phyloP scores from a whole-genome alignment of 2,797 vertebrate genomes.

The Carcharodon carcharias region DNA sequence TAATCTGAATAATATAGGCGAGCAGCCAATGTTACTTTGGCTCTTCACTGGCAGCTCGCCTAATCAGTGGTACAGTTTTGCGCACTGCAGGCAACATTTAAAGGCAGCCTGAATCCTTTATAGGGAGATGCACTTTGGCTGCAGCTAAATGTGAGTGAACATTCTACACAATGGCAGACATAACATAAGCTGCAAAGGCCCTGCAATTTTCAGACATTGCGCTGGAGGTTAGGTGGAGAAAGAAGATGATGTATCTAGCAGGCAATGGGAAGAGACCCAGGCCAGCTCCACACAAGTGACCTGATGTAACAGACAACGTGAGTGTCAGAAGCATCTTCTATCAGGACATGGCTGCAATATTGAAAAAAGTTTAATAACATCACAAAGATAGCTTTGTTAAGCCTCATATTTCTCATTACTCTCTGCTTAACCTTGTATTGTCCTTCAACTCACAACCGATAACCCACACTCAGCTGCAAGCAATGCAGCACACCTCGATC shows the following conservation, averaged over 20 bases:
- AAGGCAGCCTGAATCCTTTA: neutral
- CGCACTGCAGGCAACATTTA: neutral
- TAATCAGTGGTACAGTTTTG: neutral
- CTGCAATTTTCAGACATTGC: neutral
- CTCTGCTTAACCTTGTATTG: neutral
- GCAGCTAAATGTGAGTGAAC: neutral
- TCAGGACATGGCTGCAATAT: neutral
- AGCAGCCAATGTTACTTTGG: neutral
- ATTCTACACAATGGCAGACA: neutral
- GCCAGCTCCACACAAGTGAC: neutral
- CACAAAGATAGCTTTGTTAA: neutral
- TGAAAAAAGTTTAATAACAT: neutral
- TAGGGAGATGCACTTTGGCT: neutral
- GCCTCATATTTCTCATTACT: neutral
- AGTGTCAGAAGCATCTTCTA: neutral
- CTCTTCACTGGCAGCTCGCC: neutral
- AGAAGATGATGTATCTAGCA: neutral
- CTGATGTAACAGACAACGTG: neutral
- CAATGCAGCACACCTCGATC: neutral
- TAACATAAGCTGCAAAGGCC: neutral
- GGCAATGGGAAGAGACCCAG: neutral
- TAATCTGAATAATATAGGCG: neutral
- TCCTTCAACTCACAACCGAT: neutral
- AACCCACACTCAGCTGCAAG: neutral
- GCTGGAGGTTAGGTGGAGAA: neutral